Evolutionary conservation across 2,797 vertebrate species (phyloP), one percentile per base, ranked within the genome.

Genomic region (Clarias platycephalus): DNA sequence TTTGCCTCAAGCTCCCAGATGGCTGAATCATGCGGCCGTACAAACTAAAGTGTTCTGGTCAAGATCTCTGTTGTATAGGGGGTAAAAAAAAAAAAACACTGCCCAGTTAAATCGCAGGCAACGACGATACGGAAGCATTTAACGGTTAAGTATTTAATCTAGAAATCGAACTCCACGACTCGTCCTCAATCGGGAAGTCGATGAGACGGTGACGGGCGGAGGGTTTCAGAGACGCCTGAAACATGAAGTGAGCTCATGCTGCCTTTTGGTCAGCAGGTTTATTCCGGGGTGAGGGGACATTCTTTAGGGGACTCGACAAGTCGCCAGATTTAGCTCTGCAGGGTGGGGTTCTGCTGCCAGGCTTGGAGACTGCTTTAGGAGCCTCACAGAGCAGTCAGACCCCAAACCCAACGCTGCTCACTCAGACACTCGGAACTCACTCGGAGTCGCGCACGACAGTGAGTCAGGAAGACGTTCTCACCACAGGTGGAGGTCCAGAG

Each of bases 221-320:
- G 26, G n/a, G 40, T 63, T 68, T 28, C 49, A 31, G 77, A 55
- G 37, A 58, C 20, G 16, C 81, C 44, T 49, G 53, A n/a, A 80
- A 82, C 80, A 86, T 80, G 77, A 83, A 76, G 80, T 84, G 86
- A 89, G 85, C 85, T 86, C 60, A 90, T 86, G 86, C 84, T 49
- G 71, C 86, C 82, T 91, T 91, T 88, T 87, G 90, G 87, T 91
- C 84, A 89, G 86, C 90, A 83, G 84, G 82, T 91, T 91, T 92
- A 89, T 93, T 93, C 90, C 86, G 64, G 85, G 89, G 68, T 78
- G 60, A 86, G 84, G 83, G 88, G 83, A 85, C 83, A 88, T 87
- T 88, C 84, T 90, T 91, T 87, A 80, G 55, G 84, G 68, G 86
- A 83, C 75, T 84, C 86, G 81, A 83, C 85, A 87, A 64, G 81